Evolutionary conservation across 2,888 invertebrate species (phyloP).

Genomic region (Trichopoda pennipes): DNA sequence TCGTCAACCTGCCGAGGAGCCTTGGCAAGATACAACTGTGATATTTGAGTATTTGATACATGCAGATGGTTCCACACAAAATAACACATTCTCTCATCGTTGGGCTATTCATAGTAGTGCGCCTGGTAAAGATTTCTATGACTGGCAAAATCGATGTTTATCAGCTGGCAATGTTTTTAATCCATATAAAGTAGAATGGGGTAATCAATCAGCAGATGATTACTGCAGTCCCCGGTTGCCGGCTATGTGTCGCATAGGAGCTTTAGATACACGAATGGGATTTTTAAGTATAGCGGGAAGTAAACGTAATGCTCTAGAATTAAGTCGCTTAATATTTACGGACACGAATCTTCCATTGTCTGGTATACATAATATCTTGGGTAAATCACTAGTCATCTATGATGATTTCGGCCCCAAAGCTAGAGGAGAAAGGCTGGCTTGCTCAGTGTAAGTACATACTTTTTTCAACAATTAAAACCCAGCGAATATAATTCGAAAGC

Average conservation of each 20-base stretch:
- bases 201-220: conserved; percentile 83
- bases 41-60: conserved; percentile 92
- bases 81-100: conserved; percentile 87
- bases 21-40: conserved; percentile 92
- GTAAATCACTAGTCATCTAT: conserved; percentile 91
- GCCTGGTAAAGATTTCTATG: conserved; percentile 93
- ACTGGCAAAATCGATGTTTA: conserved; percentile 92
- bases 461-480: too few species aligned
- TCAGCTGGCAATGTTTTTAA: conserved; percentile 90
- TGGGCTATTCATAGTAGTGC: conserved; percentile 92
- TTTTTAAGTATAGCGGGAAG: conserved; percentile 88
- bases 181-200: conserved; percentile 87
- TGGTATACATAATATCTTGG: conserved; percentile 86
- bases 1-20: conserved; percentile 89
- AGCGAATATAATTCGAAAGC: too few species aligned
- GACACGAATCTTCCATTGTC: conserved; percentile 89
- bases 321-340: conserved; percentile 89
- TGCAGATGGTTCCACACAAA: conserved; percentile 90
- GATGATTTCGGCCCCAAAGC: conserved; percentile 94
- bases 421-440: conserved; percentile 92
- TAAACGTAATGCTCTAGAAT: conserved; percentile 84
- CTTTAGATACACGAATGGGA: conserved; percentile 87
- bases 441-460: conserved; percentile 86
- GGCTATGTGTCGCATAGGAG: conserved; percentile 88
- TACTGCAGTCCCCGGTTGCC: conserved; percentile 83